Evolutionary conservation across 2,797 vertebrate genomes (phyloP).

Genomic region (Austrolebias charrua): DNA sequence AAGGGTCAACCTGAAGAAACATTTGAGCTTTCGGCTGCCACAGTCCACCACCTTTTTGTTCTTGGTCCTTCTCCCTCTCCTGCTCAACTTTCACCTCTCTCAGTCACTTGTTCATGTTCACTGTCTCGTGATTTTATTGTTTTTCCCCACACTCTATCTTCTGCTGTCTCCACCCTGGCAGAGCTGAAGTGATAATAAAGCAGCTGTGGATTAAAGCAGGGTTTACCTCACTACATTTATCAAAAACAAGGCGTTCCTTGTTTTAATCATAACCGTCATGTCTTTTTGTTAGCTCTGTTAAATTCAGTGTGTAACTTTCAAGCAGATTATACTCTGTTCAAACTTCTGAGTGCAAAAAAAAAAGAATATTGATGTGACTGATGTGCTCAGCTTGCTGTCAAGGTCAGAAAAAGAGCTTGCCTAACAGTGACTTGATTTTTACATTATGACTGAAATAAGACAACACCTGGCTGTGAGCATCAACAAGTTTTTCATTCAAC

Average conservation of each 20-base stretch:
- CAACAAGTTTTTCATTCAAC: no score
- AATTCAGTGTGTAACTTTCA: constrained; percentile 14
- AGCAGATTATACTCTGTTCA: constrained; percentile 34
- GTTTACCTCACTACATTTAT: not conserved
- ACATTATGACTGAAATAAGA: not conserved
- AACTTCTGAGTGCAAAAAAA: constrained; percentile 20
- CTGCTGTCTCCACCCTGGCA: not conserved
- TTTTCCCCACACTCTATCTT: not conserved
- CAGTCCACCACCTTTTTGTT: constrained; percentile 28
- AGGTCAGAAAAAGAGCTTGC: constrained; percentile 3
- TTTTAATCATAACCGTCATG: not conserved
- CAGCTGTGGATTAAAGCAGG: not conserved
- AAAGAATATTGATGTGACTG: constrained; percentile 5
- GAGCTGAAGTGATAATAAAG: not conserved
- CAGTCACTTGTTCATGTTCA: not conserved
- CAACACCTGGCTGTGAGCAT: not conserved
- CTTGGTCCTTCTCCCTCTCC: constrained; percentile 13
- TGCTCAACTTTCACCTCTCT: constrained; percentile 1
- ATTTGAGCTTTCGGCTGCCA: constrained; percentile 48
- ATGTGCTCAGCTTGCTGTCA: not conserved
- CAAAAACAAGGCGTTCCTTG: not conserved
- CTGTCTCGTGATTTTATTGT: constrained; percentile 8
- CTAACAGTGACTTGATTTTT: constrained; percentile 2
- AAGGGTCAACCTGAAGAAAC: constrained; percentile 57
- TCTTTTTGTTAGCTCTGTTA: constrained; percentile 30